Percentiles rank a stretch among this genome's conserved stretches.
These are phyloP conservation scores for Adoxophyes honmai DNA, from an alignment of 1,140 invertebrate genomes.

Conservation along the genomic window DNA sequence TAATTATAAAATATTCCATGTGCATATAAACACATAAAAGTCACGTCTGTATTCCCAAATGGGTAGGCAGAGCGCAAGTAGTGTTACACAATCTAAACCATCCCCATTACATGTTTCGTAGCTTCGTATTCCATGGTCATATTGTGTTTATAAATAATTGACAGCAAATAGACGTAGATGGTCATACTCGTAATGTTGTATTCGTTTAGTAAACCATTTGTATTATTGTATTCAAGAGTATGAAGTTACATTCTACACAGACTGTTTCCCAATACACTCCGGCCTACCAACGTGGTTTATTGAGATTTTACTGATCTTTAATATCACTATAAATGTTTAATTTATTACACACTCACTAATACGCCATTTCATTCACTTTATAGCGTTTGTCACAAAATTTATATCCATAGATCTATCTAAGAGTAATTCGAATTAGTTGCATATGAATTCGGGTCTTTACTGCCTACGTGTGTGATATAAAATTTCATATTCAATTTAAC, in stretches of 20 bases:
- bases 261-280: slow-evolving; percentile 41
- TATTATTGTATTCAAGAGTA: too few species aligned
- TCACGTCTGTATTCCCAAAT: too few species aligned
- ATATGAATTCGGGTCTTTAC: slow-evolving; percentile 33
- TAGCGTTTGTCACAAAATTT: slow-evolving; percentile 52
- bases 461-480: slow-evolving; percentile 6
- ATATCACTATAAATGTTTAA: slow-evolving; percentile 65
- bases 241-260: slow-evolving; percentile 10
- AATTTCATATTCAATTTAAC: background rate
- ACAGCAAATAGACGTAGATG: too few species aligned
- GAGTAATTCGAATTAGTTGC: slow-evolving; percentile 59
- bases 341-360: slow-evolving; percentile 59
- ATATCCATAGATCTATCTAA: slow-evolving; percentile 47
- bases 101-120: too few species aligned
- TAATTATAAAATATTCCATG: too few species aligned
- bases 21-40: too few species aligned
- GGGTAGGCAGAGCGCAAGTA: too few species aligned
- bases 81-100: too few species aligned
- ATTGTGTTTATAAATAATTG: too few species aligned
- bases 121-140: too few species aligned
- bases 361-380: slow-evolving; percentile 65
- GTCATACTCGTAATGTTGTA: too few species aligned
- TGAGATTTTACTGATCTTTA: slow-evolving; percentile 64
- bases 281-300: slow-evolving; percentile 46
- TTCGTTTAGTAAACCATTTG: too few species aligned